A percentile compares a stretch with the other conserved stretches of the same genome.
These are phyloP conservation scores for Standfussiana lucernea DNA, from an alignment of 2,888 invertebrate genomes.

Conservation along the genomic window DNA sequence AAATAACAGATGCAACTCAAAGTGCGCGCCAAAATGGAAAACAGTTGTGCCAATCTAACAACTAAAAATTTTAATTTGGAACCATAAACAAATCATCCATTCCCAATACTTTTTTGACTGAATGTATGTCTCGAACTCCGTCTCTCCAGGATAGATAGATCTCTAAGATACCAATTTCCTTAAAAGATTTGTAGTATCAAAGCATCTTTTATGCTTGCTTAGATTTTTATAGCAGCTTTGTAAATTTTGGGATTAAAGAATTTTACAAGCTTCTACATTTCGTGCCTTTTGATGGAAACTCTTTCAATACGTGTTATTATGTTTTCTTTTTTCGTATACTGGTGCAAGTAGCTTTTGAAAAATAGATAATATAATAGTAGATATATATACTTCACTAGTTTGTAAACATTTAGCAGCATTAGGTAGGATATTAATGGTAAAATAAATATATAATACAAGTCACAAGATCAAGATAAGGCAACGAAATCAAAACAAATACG, in stretches of 20 bases:
- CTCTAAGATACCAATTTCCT: conserved; percentile 7
- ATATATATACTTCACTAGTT: background rate
- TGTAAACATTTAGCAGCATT: background rate
- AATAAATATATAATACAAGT: background rate
- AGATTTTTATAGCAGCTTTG: background rate
- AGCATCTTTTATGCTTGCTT: conserved; percentile 1
- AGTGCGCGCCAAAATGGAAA: no score
- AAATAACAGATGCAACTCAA: no score
- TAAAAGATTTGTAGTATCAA: conserved; percentile 27
- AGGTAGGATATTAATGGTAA: background rate
- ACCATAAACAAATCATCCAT: no score
- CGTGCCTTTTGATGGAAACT: background rate
- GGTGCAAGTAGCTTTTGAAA: background rate
- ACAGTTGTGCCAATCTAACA: no score
- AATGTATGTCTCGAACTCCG: background rate
- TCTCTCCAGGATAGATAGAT: no score
- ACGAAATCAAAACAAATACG: background rate
- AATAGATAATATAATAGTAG: no score
- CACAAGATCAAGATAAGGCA: background rate
- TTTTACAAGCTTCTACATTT: background rate
- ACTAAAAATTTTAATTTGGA: no score
- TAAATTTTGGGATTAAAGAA: background rate
- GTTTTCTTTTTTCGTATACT: background rate
- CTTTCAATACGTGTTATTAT: background rate
- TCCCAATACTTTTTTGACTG: no score